Base-by-base conservation (phyloP, 2,113 vertebrate species). In the Colius striatus region DNA sequence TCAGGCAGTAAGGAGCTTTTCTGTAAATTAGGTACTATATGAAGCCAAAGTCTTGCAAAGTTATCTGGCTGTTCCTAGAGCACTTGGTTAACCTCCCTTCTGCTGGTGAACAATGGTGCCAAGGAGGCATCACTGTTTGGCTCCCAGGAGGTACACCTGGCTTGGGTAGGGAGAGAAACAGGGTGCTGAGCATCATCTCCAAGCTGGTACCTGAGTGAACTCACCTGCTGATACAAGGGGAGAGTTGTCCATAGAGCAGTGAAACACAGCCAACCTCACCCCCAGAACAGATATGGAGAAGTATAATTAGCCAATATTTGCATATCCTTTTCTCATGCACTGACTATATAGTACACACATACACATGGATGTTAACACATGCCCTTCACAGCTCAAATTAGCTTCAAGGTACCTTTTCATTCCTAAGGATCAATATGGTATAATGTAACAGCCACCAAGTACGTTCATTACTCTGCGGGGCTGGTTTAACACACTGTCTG, bases 401-500 rank as follows among this genome's bases (percentile, higher is more conserved):
- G 38, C 65, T 94, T 65, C 91, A 89, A 74, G 68, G 43, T 54
- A 65, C 30, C 66, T 92, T 89, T 77, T 80, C 13, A 0, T 43
- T 94, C 79, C 67, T 68, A 48, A 77, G 83, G 83, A 95, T 90
- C 95, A 78, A 90, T 53, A 66, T 23, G 38, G 80, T 78, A 73
- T 74, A 84, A 96, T 61, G 74, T 41, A 94, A 85, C 68, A 87
- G 80, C 78, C 88, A 61, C 93, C 25, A 66, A 75, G 68, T 23
- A 48, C 19, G 71, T 93, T 96, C 93, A 84, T 88, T 79, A 81
- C 83, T 83, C 84, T 92, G 41, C 78, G 73, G 93, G 83, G 80
- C 89, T 94, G 93, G 87, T 96, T 97, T 94, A 96, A 89, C 95
- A 68, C 29, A 30, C 77, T 96, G 65, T 90, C 80, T 19, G 66